Base-by-base conservation (phyloP, 2,113 vertebrate species). In the Clarias batrachus region DNA sequence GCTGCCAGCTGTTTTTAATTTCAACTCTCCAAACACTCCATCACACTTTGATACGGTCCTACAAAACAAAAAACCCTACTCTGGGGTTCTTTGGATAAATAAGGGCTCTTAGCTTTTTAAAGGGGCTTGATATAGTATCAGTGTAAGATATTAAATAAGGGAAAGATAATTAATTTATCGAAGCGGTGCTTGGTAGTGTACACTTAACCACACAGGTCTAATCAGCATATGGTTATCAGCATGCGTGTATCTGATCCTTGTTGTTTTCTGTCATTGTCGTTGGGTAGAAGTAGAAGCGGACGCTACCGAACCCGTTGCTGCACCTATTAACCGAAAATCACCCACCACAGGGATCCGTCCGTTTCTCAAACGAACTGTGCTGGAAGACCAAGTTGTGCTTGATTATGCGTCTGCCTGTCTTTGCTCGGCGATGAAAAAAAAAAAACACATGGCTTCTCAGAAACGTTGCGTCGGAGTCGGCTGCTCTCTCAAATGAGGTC, bases 371-470 rank as follows among this genome's bases (percentile, higher is more conserved):
- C 85, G 54, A 76, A 63, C 2, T 70, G 52, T 81, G n/a, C 85
- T 82, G 79, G 77, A 71, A 85, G 77, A 37, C 37, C 37, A 73
- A 65, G 30, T 71, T 81, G 60, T 21, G 65, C 81, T 85, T 88
- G 89, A 91, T 90, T 90, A 87, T n/a, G 77, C 66, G 60, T 33
- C 88, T 87, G 83, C 59, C 86, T 90, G 90, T 88, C 57, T 79
- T 73, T 57, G 77, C 70, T 80, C 66, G 41, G n/a, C 90, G 85
- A 83, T 78, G 66, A 80, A 84, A 63, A 65, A 84, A 63, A 65
- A 79, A 86, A 87, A 91, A 91, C 82, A 88, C 73, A 60, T 63
- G 0, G 85, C 65, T 59, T 71, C 54, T 84, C 88, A 86, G 83
- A 82, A 85, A n/a, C 84, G 85, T 82, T 63, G 59, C 82, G 11